phyloP scores from a whole-genome alignment of 1,140 invertebrate genomes.

The Drosophila virilis region DNA sequence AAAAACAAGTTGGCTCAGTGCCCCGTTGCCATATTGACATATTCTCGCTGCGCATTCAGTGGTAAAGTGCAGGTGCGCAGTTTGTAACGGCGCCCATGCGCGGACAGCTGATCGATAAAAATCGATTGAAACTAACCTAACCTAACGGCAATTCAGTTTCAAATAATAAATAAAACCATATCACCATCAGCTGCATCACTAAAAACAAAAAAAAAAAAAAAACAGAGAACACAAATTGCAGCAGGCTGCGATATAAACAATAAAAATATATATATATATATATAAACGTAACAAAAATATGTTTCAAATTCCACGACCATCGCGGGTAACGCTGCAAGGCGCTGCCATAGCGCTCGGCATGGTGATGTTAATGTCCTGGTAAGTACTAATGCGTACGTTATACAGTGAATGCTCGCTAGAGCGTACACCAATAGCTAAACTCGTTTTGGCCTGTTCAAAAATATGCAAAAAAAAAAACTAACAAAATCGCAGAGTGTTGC shows the following conservation, averaged over 20 bases:
- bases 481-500: too few relatives aligned
- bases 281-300: constrained; percentile 33
- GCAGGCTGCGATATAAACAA: constrained; percentile 6
- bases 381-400: constrained; percentile 29
- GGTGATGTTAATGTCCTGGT: constrained; percentile 64
- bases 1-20: constrained; percentile 51
- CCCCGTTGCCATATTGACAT: constrained; percentile 39
- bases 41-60: constrained; percentile 32
- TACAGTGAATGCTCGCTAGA: too few relatives aligned
- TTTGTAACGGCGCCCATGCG: constrained; percentile 28
- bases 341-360: constrained; percentile 41
- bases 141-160: constrained; percentile 6
- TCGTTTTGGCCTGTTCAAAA: too few relatives aligned
- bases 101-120: constrained; percentile 37
- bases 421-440: too few relatives aligned
- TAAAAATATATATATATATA: neutral
- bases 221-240: constrained; percentile 6
- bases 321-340: constrained; percentile 46
- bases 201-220: constrained; percentile 12
- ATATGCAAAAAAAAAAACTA: too few relatives aligned
- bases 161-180: constrained; percentile 18
- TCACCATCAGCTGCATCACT: constrained; percentile 4
- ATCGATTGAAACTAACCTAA: constrained; percentile 21
- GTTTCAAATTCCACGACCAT: constrained; percentile 64
- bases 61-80: constrained; percentile 42